Evolutionary conservation across 2,888 invertebrate genomes (phyloP).

Genomic region (Lordiphosa fenestrarum): DNA sequence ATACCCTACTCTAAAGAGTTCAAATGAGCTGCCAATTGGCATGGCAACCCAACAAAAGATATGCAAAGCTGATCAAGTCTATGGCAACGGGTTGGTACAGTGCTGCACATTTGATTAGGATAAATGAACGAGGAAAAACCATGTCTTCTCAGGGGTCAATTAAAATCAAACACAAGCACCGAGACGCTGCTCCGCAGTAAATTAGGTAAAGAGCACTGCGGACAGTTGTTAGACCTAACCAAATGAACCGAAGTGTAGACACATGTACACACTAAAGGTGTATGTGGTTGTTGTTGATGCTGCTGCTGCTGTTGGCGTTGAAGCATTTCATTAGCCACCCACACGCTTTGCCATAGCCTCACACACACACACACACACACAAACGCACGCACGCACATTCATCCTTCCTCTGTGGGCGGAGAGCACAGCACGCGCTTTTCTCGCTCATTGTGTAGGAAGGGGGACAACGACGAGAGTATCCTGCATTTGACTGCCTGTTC

Average conservation of each 20-base stretch:
- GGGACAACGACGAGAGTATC: slow-evolving; percentile 11
- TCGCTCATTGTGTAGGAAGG: slow-evolving; percentile 7
- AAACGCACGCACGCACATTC: slow-evolving; percentile 7
- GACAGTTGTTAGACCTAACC: too few species aligned
- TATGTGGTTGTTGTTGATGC: slow-evolving; percentile 31
- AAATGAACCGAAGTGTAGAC: background rate
- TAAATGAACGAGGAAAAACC: too few species aligned
- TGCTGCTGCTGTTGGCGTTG: slow-evolving; percentile 44
- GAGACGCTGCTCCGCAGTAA: too few species aligned
- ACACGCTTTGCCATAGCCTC: slow-evolving; percentile 43
- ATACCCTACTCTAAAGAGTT: slow-evolving; percentile 12
- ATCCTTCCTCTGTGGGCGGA: slow-evolving; percentile 54
- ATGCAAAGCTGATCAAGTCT: slow-evolving; percentile 54
- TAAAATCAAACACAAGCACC: too few species aligned
- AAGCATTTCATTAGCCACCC: slow-evolving; percentile 73
- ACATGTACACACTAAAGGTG: slow-evolving; percentile 4
- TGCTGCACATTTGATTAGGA: too few species aligned
- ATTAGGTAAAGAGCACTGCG: too few species aligned
- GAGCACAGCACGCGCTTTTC: slow-evolving; percentile 38
- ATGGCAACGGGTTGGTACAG: slow-evolving; percentile 30
- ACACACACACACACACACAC: slow-evolving; percentile 8
- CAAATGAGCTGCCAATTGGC: slow-evolving; percentile 11
- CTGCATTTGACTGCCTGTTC: slow-evolving; percentile 31
- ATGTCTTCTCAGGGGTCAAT: too few species aligned
- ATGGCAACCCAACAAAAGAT: slow-evolving; percentile 14